Evolutionary conservation across 2,113 vertebrate species (phyloP).

Genomic region (Romanogobio albipinnatus): DNA sequence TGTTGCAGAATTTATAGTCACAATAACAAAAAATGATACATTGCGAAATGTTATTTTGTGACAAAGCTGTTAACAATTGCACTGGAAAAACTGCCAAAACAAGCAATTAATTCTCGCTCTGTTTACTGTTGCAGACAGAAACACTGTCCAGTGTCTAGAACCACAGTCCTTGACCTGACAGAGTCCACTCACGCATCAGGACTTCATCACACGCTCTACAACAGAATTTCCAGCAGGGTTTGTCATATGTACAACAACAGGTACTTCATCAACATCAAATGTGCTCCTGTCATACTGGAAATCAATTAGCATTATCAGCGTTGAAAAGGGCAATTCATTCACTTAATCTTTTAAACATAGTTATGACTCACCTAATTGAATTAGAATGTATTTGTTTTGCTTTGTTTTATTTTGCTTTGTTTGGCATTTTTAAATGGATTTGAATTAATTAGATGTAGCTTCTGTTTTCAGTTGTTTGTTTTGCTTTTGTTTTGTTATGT

Average conservation of each 20-base stretch:
- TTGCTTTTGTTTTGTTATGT: neutral
- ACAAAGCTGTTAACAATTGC: slow-evolving; percentile 15
- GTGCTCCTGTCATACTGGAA: neutral
- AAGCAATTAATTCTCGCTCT: neutral
- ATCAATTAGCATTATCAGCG: neutral
- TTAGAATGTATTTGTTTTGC: neutral
- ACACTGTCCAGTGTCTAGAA: slow-evolving; percentile 26
- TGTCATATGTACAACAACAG: neutral
- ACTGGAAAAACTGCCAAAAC: slow-evolving; percentile 1
- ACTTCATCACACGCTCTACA: slow-evolving; percentile 21
- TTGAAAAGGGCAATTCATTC: neutral
- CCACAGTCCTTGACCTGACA: slow-evolving; percentile 46
- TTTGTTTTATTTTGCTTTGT: neutral
- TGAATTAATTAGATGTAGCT: neutral
- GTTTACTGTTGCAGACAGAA: neutral
- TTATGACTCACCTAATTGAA: neutral
- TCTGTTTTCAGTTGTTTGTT: neutral
- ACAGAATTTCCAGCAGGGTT: neutral
- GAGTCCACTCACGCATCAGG: neutral
- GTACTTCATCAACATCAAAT: neutral
- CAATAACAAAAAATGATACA: neutral
- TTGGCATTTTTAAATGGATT: neutral
- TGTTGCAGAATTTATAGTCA: slow-evolving; percentile 27
- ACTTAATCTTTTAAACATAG: neutral
- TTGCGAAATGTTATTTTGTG: slow-evolving; percentile 9